Conservation (phyloP, 1,140 invertebrate genomes). For the Drosophila parabipectinata region DNA sequence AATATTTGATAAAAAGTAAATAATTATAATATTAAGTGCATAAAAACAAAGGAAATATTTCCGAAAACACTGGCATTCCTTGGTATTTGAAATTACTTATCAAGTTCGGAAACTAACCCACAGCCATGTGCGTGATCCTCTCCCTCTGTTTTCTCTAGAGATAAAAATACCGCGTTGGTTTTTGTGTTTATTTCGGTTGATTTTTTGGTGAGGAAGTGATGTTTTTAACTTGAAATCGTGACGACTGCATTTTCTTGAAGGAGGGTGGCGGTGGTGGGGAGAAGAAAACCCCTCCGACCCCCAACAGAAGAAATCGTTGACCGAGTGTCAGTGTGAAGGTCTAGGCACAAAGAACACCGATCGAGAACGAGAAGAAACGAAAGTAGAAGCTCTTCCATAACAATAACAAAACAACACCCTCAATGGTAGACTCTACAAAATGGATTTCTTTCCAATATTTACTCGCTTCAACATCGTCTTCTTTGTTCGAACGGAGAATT, state of each 20-base stretch:
- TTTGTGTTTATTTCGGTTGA: conserved; percentile 53
- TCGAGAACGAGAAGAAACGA: background rate
- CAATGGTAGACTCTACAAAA: conserved; percentile 25
- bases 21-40: background rate
- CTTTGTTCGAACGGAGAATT: conserved; percentile 34
- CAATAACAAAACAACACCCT: conserved; percentile 5
- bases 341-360: conserved; percentile 30
- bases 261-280: background rate
- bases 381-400: conserved; percentile 10
- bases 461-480: conserved; percentile 25
- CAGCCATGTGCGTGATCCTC: conserved; percentile 39
- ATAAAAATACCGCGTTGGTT: conserved; percentile 65
- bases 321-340: conserved; percentile 45
- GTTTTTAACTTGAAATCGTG: conserved; percentile 24
- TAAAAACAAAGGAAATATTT: background rate
- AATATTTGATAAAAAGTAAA: conserved; percentile 26
- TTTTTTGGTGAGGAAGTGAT: conserved; percentile 49
- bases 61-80: background rate
- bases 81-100: conserved; percentile 6
- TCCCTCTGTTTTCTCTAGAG: conserved; percentile 32
- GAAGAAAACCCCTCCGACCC: conserved; percentile 3
- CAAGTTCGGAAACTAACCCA: conserved; percentile 10
- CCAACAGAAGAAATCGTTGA: conserved; percentile 20
- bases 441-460: conserved; percentile 32
- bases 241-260: conserved; percentile 29